Evolutionary conservation across 2,797 vertebrate genomes (phyloP).

Genomic region (Macropus fuliginosus): DNA sequence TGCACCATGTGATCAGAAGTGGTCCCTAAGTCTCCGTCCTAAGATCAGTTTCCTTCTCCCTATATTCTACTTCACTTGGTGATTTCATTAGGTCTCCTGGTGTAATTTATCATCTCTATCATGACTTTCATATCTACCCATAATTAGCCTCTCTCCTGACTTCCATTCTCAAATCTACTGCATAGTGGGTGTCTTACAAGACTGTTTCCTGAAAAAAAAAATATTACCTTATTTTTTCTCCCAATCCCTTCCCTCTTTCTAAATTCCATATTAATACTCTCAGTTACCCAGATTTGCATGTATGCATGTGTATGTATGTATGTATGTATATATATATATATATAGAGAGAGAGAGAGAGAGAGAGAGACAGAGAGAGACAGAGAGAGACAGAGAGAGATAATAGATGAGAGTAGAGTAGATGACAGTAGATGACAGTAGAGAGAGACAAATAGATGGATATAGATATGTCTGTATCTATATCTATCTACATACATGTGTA

Average conservation of each 20-base stretch:
- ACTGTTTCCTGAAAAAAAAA: background rate
- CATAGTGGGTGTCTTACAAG: background rate
- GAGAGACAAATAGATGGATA: too few relatives aligned
- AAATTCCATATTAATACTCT: background rate
- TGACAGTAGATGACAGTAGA: too few relatives aligned
- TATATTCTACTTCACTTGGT: background rate
- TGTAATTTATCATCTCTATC: background rate
- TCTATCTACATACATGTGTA: too few relatives aligned
- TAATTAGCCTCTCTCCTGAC: background rate
- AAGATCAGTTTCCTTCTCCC: background rate
- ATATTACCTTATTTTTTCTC: background rate
- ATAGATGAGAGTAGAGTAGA: too few relatives aligned
- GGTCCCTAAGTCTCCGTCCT: background rate
- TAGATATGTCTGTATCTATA: too few relatives aligned
- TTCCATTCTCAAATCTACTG: background rate
- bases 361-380: too few relatives aligned
- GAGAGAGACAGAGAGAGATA: too few relatives aligned
- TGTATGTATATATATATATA: too few relatives aligned
- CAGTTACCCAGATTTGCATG: background rate
- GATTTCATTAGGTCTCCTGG: too few relatives aligned
- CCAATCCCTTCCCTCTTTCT: background rate
- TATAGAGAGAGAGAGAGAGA: too few relatives aligned
- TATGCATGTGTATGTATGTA: fast-evolving
- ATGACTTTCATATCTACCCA: background rate
- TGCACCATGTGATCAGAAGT: background rate